Percentiles rank a stretch among this genome's conserved stretches.
phyloP scores from a whole-genome alignment of 2,797 vertebrate genomes.

The Acanthurus leucopareius region DNA sequence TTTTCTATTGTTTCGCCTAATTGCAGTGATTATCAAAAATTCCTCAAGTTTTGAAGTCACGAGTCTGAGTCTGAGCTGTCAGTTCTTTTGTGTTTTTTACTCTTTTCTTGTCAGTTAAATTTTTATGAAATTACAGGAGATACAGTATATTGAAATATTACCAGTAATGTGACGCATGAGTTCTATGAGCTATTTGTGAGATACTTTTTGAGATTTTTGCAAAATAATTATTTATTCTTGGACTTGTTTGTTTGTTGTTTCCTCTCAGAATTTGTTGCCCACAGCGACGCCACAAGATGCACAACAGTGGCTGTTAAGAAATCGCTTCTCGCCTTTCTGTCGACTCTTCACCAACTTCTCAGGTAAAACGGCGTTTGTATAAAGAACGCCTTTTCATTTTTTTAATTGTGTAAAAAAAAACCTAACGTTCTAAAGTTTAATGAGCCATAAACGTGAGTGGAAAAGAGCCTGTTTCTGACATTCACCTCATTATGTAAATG shows the following conservation, averaged over 20 bases:
- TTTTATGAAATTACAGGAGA: too few species aligned
- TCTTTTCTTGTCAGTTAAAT: neutral
- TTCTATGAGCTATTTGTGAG: neutral
- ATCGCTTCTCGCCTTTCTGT: constrained; percentile 95
- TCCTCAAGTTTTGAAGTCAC: too few species aligned
- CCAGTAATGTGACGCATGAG: neutral
- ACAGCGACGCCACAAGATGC: constrained; percentile 95
- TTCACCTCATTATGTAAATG: neutral
- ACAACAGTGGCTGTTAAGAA: constrained; percentile 97
- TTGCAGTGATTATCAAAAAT: neutral
- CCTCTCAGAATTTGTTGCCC: constrained; percentile 92
- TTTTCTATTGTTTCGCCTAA: neutral
- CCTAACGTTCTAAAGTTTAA: neutral
- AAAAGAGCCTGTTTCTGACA: neutral
- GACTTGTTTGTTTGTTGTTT: constrained; percentile 3
- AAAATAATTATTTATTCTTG: neutral
- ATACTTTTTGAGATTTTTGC: neutral
- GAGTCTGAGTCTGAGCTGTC: too few species aligned
- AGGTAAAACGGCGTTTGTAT: constrained; percentile 79
- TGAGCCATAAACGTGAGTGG: neutral
- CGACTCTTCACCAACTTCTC: constrained; percentile 97
- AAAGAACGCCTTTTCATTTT: neutral
- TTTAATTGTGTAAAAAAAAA: neutral
- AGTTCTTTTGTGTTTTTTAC: too few species aligned
- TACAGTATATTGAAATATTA: neutral